Conservation (phyloP, 2,888 invertebrate genomes). For the Spodoptera picta region DNA sequence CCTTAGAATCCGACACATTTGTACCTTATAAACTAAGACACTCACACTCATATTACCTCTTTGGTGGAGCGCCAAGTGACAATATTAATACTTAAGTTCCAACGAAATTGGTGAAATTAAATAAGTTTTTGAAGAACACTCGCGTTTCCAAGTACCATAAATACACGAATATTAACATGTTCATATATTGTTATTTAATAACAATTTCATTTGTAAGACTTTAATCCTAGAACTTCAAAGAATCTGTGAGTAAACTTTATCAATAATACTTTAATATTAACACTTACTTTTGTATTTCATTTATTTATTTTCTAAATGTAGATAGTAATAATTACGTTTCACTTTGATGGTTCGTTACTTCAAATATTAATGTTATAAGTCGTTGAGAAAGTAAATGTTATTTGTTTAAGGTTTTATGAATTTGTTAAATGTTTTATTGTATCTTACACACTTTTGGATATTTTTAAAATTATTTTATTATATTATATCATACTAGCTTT, state of each 20-base stretch:
- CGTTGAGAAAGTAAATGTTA: too few species aligned
- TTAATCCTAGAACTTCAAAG: constrained; percentile 2
- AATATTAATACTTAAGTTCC: constrained; percentile 25
- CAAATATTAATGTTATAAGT: too few species aligned
- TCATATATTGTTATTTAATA: constrained; percentile 4
- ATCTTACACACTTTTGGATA: too few species aligned
- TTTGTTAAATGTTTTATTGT: too few species aligned
- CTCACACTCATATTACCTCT: not conserved
- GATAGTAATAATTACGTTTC: too few species aligned
- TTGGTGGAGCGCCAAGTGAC: constrained; percentile 22
- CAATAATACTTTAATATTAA: constrained; percentile 26
- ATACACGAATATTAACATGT: constrained; percentile 2
- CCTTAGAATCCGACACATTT: not conserved
- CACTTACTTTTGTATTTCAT: constrained; percentile 14
- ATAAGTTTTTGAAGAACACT: constrained; percentile 29
- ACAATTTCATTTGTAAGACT: constrained; percentile 16
- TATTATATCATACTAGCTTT: too few species aligned
- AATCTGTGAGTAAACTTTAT: constrained; percentile 24
- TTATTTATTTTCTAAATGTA: not conserved
- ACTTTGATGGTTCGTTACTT: too few species aligned
- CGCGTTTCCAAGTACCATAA: constrained; percentile 1
- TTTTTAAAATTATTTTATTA: too few species aligned
- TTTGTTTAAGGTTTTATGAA: too few species aligned
- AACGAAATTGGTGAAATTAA: constrained; percentile 38
- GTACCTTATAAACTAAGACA: constrained; percentile 6